Evolutionary conservation across 2,888 invertebrate species (phyloP).

Genomic region (Lochmaea crataegi): DNA sequence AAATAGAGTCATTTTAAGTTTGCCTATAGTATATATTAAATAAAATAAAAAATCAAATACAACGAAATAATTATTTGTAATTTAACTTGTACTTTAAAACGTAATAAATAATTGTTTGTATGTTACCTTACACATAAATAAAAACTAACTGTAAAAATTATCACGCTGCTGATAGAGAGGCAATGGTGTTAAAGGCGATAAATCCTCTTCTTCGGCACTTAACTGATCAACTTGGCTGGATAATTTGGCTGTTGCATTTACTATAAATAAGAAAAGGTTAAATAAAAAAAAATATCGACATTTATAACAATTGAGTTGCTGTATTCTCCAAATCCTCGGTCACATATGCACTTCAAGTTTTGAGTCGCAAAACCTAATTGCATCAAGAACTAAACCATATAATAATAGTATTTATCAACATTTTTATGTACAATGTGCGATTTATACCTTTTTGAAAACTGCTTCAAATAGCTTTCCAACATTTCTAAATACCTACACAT

Average conservation of each 20-base stretch:
- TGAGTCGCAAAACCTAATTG: too few relatives aligned
- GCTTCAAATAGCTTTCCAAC: too few relatives aligned
- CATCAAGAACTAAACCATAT: too few relatives aligned
- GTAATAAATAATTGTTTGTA: constrained; percentile 26
- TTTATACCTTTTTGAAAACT: too few relatives aligned
- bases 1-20: constrained; percentile 2
- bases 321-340: too few relatives aligned
- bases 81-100: constrained; percentile 29
- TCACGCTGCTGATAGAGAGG: constrained; percentile 89
- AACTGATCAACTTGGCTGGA: constrained; percentile 69
- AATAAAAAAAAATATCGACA: background rate
- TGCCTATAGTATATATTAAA: constrained; percentile 22
- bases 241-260: constrained; percentile 80
- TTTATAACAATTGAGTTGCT: background rate
- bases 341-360: too few relatives aligned
- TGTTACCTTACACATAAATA: constrained; percentile 7
- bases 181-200: constrained; percentile 81
- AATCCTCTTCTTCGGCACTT: constrained; percentile 76
- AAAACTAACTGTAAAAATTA: constrained; percentile 74
- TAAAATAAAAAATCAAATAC: constrained; percentile 31
- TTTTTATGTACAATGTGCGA: too few relatives aligned
- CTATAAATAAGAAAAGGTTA: constrained; percentile 45
- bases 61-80: constrained; percentile 22
- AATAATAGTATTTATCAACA: too few relatives aligned
- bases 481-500: too few relatives aligned